A percentile compares a stretch with the other conserved stretches of the same genome.
phyloP scores from a whole-genome alignment of 2,888 invertebrate genomes.

The Lasioglossum marginatum region DNA sequence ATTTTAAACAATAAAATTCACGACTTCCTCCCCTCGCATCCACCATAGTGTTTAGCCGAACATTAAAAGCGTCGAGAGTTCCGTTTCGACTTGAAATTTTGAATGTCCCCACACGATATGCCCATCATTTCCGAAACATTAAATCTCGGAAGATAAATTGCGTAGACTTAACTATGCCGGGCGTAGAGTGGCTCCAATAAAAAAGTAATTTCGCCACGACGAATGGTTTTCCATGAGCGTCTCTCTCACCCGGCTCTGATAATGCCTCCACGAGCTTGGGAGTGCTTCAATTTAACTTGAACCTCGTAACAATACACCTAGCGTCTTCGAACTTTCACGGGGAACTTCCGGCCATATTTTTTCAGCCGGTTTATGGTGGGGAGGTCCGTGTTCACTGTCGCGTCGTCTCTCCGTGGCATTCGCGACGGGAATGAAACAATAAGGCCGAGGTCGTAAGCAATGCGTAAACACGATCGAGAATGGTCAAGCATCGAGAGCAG shows the following conservation, averaged over 20 bases:
- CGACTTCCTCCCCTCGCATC: background rate
- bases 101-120: background rate
- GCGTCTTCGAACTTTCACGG: constrained; percentile 37
- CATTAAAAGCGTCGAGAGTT: background rate
- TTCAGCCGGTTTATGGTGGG: constrained; percentile 5
- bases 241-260: constrained; percentile 35
- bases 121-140: constrained; percentile 9
- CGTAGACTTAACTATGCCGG: constrained; percentile 25
- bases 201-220: constrained; percentile 73
- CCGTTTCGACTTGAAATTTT: background rate
- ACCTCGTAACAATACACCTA: constrained; percentile 69
- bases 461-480: background rate
- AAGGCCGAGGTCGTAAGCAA: background rate
- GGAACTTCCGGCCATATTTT: constrained; percentile 35
- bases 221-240: constrained; percentile 58
- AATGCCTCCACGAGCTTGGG: constrained; percentile 50
- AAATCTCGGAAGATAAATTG: constrained; percentile 41
- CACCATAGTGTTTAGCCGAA: background rate
- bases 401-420: background rate
- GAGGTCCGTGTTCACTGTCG: background rate
- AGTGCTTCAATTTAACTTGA: constrained; percentile 72
- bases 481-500: constrained; percentile 17
- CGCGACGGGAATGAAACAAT: background rate
- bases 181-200: constrained; percentile 50
- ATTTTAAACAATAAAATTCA: background rate